Conservation (phyloP, 2,888 invertebrate genomes). For the Harpalus rubripes region DNA sequence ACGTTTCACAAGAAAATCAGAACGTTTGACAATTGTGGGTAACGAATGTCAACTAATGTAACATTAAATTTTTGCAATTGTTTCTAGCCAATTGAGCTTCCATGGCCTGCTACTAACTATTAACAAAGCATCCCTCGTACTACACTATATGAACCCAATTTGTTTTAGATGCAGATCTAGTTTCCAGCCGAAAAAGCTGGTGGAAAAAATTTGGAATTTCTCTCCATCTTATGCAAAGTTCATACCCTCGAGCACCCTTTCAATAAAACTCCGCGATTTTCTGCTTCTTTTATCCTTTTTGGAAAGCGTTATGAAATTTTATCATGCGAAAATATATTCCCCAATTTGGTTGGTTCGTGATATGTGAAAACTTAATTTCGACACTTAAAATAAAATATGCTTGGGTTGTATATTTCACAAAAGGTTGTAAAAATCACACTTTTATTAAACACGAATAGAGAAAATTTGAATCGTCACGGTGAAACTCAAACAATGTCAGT, state of each 20-base stretch:
- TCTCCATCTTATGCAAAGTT: not conserved
- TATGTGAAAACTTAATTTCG: not conserved
- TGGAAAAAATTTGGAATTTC: not conserved
- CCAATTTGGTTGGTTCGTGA: slow-evolving; percentile 1
- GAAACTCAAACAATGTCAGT: no score
- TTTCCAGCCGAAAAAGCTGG: not conserved
- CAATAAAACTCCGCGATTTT: not conserved
- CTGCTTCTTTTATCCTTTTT: not conserved
- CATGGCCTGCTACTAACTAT: no score
- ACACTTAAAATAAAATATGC: slow-evolving; percentile 20
- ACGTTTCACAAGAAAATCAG: no score
- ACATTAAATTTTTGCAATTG: no score
- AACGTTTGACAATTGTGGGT: no score
- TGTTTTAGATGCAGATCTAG: not conserved
- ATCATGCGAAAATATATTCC: slow-evolving; percentile 15
- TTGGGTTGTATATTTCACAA: not conserved
- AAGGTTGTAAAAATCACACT: no score
- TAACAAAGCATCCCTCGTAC: no score
- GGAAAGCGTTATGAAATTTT: not conserved
- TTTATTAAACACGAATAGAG: no score
- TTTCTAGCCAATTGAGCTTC: no score
- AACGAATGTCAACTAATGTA: no score
- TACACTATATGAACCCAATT: not conserved
- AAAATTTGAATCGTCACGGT: no score
- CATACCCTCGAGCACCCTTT: not conserved